Conservation (phyloP, 2,888 invertebrate genomes). For the Cephus rjabovi region DNA sequence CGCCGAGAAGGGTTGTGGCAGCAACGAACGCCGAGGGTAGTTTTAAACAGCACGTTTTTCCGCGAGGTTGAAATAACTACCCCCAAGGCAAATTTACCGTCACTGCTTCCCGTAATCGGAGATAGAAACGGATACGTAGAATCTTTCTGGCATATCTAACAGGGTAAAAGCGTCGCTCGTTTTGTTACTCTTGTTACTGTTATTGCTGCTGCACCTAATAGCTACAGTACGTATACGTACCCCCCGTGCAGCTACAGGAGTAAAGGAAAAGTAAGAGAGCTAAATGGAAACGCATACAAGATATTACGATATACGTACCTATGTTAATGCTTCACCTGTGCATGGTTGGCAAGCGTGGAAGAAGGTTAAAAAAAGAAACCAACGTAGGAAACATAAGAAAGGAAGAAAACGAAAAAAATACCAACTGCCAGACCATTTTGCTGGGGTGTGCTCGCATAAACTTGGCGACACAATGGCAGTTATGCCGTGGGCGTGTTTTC, state of each 20-base stretch:
- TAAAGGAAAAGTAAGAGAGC: neutral
- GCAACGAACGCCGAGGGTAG: neutral
- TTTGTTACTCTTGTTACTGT: neutral
- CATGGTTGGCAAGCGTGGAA: neutral
- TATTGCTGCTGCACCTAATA: neutral
- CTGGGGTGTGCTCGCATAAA: conserved; percentile 10
- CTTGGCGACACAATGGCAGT: conserved; percentile 18
- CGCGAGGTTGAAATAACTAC: neutral
- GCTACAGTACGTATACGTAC: neutral
- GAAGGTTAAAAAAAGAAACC: neutral
- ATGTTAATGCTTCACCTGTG: neutral
- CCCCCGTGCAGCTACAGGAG: neutral
- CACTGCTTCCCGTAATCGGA: neutral
- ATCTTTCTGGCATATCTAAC: neutral
- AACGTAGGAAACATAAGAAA: neutral
- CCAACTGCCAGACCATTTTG: conserved; percentile 1
- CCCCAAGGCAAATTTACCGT: neutral
- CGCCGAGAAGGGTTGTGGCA: neutral
- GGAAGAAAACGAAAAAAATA: neutral
- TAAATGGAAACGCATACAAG: neutral
- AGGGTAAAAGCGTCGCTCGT: neutral
- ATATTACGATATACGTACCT: neutral
- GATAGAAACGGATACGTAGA: neutral
- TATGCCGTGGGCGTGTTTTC: conserved; percentile 20
- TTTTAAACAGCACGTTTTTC: neutral